Percentiles rank a stretch among this genome's conserved stretches.
Conservation (phyloP, 2,888 invertebrate genomes). For the Thymelicus acteon region DNA sequence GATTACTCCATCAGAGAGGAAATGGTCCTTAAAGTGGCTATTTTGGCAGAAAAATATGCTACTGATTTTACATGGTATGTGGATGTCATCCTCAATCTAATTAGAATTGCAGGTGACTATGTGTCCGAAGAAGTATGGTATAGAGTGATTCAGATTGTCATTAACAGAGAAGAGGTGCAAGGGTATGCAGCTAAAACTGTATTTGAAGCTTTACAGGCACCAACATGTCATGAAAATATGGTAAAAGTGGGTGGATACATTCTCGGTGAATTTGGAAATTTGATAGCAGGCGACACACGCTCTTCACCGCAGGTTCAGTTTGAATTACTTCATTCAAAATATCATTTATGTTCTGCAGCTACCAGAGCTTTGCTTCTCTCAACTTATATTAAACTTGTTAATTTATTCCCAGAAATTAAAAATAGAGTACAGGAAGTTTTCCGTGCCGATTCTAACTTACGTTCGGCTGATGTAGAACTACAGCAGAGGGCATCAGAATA, state of each 20-base stretch:
- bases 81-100: conserved; percentile 99
- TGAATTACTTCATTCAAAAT: conserved; percentile 99
- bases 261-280: conserved; percentile 99
- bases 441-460: conserved; percentile 96
- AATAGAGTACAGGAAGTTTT: conserved; percentile 97
- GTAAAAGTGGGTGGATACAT: conserved; percentile 99
- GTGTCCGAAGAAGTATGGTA: conserved; percentile 99
- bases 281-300: conserved; percentile 99
- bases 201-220: conserved; percentile 99
- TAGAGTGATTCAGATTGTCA: conserved; percentile 99
- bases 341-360: conserved; percentile 98
- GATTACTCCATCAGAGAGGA: conserved; percentile 99
- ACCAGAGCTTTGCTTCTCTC: conserved; percentile 98
- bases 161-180: conserved; percentile 99
- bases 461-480: conserved; percentile 98
- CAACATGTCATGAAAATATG: conserved; percentile 99
- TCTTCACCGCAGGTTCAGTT: conserved; percentile 99
- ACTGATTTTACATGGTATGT: conserved; percentile 99
- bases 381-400: conserved; percentile 99
- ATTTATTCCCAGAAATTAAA: conserved; percentile 99
- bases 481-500: conserved; percentile 99
- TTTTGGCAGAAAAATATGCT: conserved; percentile 99
- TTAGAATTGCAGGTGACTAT: conserved; percentile 99
- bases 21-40: conserved; percentile 99
- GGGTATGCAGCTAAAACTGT: conserved; percentile 99